Percentiles rank a stretch among this genome's conserved stretches.
phyloP scores from a whole-genome alignment of 2,888 invertebrate genomes.

The Sinopyrophorus schimmeli region DNA sequence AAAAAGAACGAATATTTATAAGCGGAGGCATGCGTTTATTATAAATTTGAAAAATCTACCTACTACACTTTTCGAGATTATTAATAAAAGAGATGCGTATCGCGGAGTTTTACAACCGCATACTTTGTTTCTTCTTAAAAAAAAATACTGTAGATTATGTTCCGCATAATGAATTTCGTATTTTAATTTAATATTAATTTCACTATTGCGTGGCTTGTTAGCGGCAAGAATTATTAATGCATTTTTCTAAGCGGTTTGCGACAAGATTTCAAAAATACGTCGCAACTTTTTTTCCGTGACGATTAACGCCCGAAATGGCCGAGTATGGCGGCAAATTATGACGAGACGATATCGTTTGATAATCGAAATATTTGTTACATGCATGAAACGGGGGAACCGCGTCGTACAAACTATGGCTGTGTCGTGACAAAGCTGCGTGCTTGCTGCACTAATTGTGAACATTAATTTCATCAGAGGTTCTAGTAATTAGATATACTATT shows the following conservation, averaged over 20 bases:
- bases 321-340: not conserved
- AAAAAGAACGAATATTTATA: too few species aligned
- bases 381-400: not conserved
- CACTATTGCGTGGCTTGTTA: constrained; percentile 2
- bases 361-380: constrained; percentile 4
- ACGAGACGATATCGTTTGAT: not conserved
- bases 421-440: constrained; percentile 28
- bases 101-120: too few species aligned
- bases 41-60: too few species aligned
- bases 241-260: too few species aligned
- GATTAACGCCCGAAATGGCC: constrained; percentile 8
- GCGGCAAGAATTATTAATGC: too few species aligned
- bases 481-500: constrained; percentile 23
- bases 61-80: too few species aligned
- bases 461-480: constrained; percentile 32
- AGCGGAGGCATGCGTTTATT: too few species aligned
- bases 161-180: too few species aligned
- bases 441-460: constrained; percentile 29
- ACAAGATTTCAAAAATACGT: not conserved
- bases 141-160: too few species aligned
- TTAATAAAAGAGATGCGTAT: too few species aligned
- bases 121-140: too few species aligned
- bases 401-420: constrained; percentile 10
- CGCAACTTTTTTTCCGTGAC: not conserved
- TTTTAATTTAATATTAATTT: too few species aligned